phyloP scores from a whole-genome alignment of 2,888 invertebrate genomes.

The Scaptodrosophila latifasciaeformis region DNA sequence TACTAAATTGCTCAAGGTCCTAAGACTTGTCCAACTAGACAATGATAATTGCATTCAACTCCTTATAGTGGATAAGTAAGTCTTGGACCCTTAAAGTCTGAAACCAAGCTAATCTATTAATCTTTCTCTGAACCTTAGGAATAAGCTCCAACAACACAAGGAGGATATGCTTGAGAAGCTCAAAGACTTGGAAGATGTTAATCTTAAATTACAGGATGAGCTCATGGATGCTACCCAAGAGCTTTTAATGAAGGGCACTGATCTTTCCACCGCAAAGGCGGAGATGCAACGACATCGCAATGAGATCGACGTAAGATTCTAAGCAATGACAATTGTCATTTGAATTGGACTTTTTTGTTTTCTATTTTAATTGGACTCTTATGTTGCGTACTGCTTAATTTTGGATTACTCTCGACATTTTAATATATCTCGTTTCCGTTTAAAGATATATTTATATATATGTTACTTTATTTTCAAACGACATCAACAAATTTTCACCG shows the following conservation, averaged over 20 bases:
- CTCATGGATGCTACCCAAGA: slow-evolving; percentile 77
- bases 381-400: slow-evolving; percentile 46
- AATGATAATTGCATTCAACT: slow-evolving; percentile 81
- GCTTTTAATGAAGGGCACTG: slow-evolving; percentile 76
- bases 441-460: slow-evolving; percentile 55
- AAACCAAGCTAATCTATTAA: too few relatives aligned
- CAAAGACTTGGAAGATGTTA: slow-evolving; percentile 78
- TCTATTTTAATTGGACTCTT: slow-evolving; percentile 20
- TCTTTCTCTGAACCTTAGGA: too few relatives aligned
- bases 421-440: slow-evolving; percentile 56
- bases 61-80: slow-evolving; percentile 80
- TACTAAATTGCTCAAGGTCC: slow-evolving; percentile 82
- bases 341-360: slow-evolving; percentile 32
- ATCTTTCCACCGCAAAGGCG: slow-evolving; percentile 76
- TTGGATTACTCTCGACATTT: slow-evolving; percentile 67
- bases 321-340: slow-evolving; percentile 27
- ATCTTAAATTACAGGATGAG: slow-evolving; percentile 77
- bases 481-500: not conserved
- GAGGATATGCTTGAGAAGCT: slow-evolving; percentile 76
- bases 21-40: slow-evolving; percentile 84
- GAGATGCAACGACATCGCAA: slow-evolving; percentile 78
- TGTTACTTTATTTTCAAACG: slow-evolving; percentile 10
- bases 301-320: slow-evolving; percentile 78
- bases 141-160: slow-evolving; percentile 74
- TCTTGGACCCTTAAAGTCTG: not conserved